phyloP scores from a whole-genome alignment of 2,113 vertebrate genomes.

The Natator depressus region DNA sequence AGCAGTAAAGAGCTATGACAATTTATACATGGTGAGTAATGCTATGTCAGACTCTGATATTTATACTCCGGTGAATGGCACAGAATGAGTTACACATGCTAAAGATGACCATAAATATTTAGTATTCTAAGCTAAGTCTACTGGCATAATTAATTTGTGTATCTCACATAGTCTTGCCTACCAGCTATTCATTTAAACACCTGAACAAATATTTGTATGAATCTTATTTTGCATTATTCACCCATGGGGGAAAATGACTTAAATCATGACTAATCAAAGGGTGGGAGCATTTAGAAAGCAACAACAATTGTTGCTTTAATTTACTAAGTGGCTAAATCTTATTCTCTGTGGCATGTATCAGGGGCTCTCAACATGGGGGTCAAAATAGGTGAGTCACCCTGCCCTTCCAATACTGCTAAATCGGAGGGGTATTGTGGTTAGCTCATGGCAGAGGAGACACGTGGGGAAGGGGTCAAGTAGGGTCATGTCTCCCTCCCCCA shows the following conservation, averaged over 20 bases:
- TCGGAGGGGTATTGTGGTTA: not conserved
- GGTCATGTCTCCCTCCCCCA: too few relatives aligned
- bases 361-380: not conserved
- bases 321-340: not conserved
- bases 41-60: conserved; percentile 59
- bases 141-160: conserved; percentile 56
- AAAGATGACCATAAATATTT: conserved; percentile 74
- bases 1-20: conserved; percentile 51
- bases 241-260: not conserved
- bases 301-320: not conserved
- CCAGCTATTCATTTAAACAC: not conserved
- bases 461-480: too few relatives aligned
- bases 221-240: not conserved
- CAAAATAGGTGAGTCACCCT: not conserved
- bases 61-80: conserved; percentile 74
- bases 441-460: not conserved
- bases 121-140: conserved; percentile 53
- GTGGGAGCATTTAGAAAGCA: not conserved
- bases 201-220: not conserved
- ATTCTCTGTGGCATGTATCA: not conserved
- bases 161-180: conserved; percentile 49
- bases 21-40: conserved; percentile 69
- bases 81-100: conserved; percentile 65
- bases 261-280: not conserved
- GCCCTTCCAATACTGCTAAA: not conserved